Evolutionary conservation across 2,113 vertebrate species (phyloP).

Genomic region (Heptranchias perlo): DNA sequence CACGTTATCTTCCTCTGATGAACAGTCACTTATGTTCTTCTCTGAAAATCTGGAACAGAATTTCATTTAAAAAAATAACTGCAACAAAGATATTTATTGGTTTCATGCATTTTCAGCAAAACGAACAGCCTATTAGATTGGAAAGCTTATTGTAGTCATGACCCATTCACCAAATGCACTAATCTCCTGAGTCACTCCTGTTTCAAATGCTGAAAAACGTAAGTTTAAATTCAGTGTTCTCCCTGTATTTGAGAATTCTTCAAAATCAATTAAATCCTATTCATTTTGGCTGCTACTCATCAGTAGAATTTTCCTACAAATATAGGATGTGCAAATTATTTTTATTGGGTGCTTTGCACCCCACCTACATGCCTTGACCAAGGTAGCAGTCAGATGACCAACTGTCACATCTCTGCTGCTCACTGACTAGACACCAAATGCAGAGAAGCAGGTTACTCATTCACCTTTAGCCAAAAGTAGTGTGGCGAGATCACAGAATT

Average conservation of each 20-base stretch:
- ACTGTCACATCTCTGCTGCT: neutral
- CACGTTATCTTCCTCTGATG: constrained; percentile 75
- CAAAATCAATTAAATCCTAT: neutral
- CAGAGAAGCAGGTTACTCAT: neutral
- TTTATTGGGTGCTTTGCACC: neutral
- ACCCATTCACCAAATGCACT: neutral
- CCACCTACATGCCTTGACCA: neutral
- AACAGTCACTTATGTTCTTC: constrained; percentile 66
- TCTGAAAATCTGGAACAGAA: constrained; percentile 57
- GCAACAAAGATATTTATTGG: neutral
- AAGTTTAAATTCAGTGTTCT: neutral
- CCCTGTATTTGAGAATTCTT: neutral
- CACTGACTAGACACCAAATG: neutral
- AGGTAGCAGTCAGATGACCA: neutral
- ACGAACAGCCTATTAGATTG: constrained; percentile 19
- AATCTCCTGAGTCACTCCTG: no score
- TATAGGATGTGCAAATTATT: neutral
- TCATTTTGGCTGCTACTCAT: neutral
- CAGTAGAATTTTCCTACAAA: neutral
- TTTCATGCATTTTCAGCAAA: neutral
- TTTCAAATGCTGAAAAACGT: neutral
- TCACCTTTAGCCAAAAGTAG: neutral
- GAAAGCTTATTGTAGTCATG: constrained; percentile 40
- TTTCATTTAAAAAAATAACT: no score
- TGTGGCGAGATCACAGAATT: neutral